Evolutionary conservation across 2,797 vertebrate species (phyloP).

Genomic region (Fistularia tabacaria): DNA sequence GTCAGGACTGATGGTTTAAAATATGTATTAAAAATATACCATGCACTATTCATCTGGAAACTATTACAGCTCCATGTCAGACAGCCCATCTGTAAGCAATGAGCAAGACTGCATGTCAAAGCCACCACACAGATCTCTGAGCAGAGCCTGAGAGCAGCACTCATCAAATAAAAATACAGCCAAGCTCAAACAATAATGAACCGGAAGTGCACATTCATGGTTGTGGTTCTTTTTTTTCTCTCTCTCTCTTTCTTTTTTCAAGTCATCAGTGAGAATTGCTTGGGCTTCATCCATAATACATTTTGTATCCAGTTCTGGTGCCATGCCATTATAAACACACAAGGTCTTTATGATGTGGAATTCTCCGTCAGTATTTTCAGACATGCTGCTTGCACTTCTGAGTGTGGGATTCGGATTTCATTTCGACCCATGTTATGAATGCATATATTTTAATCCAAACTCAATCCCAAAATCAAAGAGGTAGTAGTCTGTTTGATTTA

Average conservation of each 20-base stretch:
- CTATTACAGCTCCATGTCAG: slow-evolving; percentile 63
- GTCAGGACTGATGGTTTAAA: slow-evolving; percentile 46
- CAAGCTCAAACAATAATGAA: slow-evolving; percentile 59
- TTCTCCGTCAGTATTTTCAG: slow-evolving; percentile 16
- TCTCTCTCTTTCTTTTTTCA: too few relatives aligned
- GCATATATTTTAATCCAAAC: slow-evolving; percentile 35
- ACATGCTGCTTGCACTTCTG: slow-evolving; percentile 14
- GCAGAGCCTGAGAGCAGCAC: slow-evolving; percentile 60
- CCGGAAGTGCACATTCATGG: slow-evolving; percentile 49
- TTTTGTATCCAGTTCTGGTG: slow-evolving; percentile 41
- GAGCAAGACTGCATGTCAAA: slow-evolving; percentile 64
- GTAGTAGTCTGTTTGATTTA: slow-evolving; percentile 48
- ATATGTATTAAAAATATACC: slow-evolving; percentile 58
- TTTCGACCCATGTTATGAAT: slow-evolving; percentile 35
- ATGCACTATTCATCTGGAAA: slow-evolving; percentile 62
- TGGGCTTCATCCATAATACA: slow-evolving; percentile 40
- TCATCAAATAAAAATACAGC: slow-evolving; percentile 64
- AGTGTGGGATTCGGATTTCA: slow-evolving; percentile 34
- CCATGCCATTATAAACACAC: slow-evolving; percentile 39
- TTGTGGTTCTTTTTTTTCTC: slow-evolving; percentile 11
- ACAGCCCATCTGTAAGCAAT: slow-evolving; percentile 71
- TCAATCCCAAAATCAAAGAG: slow-evolving; percentile 38
- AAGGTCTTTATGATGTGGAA: slow-evolving; percentile 32
- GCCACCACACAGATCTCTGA: slow-evolving; percentile 57
- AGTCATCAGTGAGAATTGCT: slow-evolving; percentile 21